Base-by-base conservation (phyloP, 2,113 vertebrate species). In the Blennius ocellaris region DNA sequence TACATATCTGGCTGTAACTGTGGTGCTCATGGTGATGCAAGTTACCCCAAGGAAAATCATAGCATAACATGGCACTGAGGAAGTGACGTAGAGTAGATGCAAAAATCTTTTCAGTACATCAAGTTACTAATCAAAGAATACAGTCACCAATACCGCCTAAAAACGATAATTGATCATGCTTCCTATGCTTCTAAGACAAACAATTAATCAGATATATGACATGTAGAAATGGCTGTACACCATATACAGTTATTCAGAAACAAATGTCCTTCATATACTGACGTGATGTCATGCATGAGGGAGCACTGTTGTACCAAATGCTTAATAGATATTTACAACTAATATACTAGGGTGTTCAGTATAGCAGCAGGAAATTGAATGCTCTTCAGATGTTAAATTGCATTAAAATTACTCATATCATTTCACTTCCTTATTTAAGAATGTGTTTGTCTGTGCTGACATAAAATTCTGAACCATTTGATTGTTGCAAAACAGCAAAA, bases 1-100 rank as follows among this genome's bases (percentile, higher is more conserved):
- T 85, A 90, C 75, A 90, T 91, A 73, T 81, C 57, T 59, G 43
- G 65, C 68, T 82, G 67, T 61, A 48, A 64, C 53, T 76, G 68
- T 83, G 49, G 51, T 39, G n/a, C 57, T 71, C 60, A 57, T 12
- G 44, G 45, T 58, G 62, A 61, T 47, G 38, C 14, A 55, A 52
- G 48, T 38, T 69, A 59, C 59, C 58, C 74, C 39, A 79, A 79
- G 78, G 65, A 63, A 83, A 82, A 69, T 67, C 41, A 67, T 52
- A 57, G 62, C 67, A 36, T 57, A 76, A 37, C 48, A 64, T 37
- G 70, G 50, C 7, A 47, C 38, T 74, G 12, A 6, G 62, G 58
- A 7, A 73, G 45, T 83, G 66, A 51, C 49, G 43, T 45, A 73
- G 72, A 11, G 47, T 75, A 11, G 47, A 30, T 70, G 38, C 30